Conservation (phyloP, 2,888 invertebrate genomes). For the Ormyrus labotus region DNA sequence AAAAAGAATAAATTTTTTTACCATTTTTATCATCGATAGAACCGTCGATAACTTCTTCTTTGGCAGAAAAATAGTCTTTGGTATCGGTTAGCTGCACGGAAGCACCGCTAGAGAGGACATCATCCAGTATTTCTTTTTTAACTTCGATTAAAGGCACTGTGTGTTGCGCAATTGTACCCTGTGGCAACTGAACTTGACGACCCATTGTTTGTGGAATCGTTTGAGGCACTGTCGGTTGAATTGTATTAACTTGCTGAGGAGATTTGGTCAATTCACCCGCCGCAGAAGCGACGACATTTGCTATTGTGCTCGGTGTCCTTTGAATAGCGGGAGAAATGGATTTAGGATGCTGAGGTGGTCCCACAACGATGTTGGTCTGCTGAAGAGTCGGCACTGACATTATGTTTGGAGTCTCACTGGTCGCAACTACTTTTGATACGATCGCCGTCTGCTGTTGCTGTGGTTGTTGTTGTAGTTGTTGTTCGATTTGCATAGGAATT, state of each 20-base stretch:
- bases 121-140: slow-evolving; percentile 85
- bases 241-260: slow-evolving; percentile 74
- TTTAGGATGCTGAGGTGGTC: slow-evolving; percentile 21
- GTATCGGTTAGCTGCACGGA: slow-evolving; percentile 71
- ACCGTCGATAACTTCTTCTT: slow-evolving; percentile 74
- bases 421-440: slow-evolving; percentile 1
- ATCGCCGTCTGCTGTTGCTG: slow-evolving; percentile 63
- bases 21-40: slow-evolving; percentile 74
- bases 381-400: slow-evolving; percentile 19
- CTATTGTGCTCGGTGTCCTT: slow-evolving; percentile 30
- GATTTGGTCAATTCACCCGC: slow-evolving; percentile 44
- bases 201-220: slow-evolving; percentile 73
- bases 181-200: slow-evolving; percentile 75
- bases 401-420: slow-evolving; percentile 21
- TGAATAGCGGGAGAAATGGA: slow-evolving; percentile 51
- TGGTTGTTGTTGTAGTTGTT: slow-evolving; percentile 54
- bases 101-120: slow-evolving; percentile 70
- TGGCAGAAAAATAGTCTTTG: slow-evolving; percentile 75
- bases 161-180: slow-evolving; percentile 70
- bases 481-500: slow-evolving; percentile 52
- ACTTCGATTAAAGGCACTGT: slow-evolving; percentile 81
- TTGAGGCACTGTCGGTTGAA: slow-evolving; percentile 75
- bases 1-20: slow-evolving; percentile 50
- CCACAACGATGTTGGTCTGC: slow-evolving; percentile 12
- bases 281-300: slow-evolving; percentile 15